Conservation (phyloP, 1,140 invertebrate genomes). For the Dufourea novaeangliae region DNA sequence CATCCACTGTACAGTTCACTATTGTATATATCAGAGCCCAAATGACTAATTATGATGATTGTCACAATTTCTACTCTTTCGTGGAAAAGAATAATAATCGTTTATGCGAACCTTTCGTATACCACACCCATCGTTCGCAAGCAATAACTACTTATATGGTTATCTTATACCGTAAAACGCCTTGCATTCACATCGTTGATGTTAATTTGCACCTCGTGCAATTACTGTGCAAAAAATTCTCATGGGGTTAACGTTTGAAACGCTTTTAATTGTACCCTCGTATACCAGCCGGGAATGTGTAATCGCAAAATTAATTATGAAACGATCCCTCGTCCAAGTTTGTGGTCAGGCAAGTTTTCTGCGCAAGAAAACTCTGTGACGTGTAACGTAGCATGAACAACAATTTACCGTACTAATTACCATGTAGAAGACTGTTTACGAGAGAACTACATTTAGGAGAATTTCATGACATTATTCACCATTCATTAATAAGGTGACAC, state of each 20-base stretch:
- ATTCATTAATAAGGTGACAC: no score
- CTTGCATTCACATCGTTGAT: not conserved
- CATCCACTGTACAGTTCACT: no score
- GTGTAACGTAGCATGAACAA: not conserved
- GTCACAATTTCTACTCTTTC: no score
- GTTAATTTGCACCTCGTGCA: slow-evolving; percentile 23
- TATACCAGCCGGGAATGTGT: not conserved
- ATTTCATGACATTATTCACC: no score
- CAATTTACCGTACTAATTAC: slow-evolving; percentile 32
- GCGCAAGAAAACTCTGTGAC: slow-evolving; percentile 12
- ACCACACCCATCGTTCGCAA: not conserved
- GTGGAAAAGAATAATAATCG: no score
- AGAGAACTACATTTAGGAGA: no score
- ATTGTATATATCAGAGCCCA: no score
- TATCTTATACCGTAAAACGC: not conserved
- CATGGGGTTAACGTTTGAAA: not conserved
- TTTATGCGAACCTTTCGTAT: no score
- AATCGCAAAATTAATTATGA: slow-evolving; percentile 43
- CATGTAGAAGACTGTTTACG: not conserved
- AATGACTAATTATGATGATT: no score
- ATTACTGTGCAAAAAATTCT: slow-evolving; percentile 23
- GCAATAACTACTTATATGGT: not conserved
- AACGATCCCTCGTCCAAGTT: slow-evolving; percentile 20
- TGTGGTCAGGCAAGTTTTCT: slow-evolving; percentile 23
- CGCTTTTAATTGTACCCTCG: slow-evolving; percentile 21